phyloP scores from a whole-genome alignment of 2,113 vertebrate species.

The Galbula dea region DNA sequence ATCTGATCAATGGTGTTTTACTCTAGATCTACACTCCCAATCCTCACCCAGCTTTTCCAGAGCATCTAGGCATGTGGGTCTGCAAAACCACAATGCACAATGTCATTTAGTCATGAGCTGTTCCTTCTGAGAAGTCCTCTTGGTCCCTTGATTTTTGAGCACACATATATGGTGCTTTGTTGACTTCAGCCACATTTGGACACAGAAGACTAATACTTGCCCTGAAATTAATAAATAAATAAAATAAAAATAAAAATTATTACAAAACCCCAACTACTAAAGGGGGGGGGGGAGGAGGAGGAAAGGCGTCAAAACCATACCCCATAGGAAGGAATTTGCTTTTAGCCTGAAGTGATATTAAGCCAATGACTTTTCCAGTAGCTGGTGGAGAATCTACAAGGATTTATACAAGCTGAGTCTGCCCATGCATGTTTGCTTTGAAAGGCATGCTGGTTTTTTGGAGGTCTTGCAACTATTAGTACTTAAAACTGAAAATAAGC shows the following conservation, averaged over 20 bases:
- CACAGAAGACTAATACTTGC: neutral
- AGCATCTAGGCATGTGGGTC: neutral
- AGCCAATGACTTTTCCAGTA: neutral
- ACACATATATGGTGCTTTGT: neutral
- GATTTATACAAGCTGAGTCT: neutral
- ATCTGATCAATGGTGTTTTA: neutral
- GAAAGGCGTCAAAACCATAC: neutral
- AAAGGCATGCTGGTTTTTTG: neutral
- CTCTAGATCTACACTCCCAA: neutral
- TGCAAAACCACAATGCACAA: neutral
- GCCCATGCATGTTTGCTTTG: neutral
- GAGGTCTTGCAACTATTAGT: neutral
- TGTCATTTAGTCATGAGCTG: neutral
- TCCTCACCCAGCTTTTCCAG: neutral
- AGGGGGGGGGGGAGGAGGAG: no score
- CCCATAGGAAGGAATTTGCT: neutral
- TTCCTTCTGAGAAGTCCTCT: neutral
- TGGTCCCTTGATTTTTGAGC: neutral
- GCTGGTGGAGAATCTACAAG: neutral
- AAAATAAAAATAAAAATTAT: no score
- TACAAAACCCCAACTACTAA: no score
- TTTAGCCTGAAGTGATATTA: neutral
- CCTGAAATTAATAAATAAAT: no score
- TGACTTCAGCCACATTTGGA: neutral
- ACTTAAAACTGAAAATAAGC: neutral